Evolutionary conservation across 1,140 invertebrate genomes (phyloP).

Genomic region (Sycophaga agraensis): DNA sequence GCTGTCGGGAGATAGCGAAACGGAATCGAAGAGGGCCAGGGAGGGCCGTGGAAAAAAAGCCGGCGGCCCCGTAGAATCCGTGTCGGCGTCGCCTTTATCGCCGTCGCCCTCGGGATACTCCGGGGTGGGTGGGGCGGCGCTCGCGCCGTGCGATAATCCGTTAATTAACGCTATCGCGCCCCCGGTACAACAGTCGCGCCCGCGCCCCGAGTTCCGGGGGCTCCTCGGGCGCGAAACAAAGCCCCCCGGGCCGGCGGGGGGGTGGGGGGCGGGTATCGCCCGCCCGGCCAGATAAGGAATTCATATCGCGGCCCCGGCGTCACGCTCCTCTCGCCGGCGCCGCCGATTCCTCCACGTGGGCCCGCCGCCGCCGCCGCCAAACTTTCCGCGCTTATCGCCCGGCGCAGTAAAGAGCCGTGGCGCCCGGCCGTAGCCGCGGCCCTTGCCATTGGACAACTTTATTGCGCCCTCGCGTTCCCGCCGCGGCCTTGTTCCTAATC

Average conservation of each 20-base stretch:
- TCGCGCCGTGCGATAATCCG: slow-evolving; percentile 15
- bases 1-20: too few species aligned
- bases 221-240: not conserved
- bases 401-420: not conserved
- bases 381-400: slow-evolving; percentile 25
- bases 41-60: too few species aligned
- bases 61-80: too few species aligned
- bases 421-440: not conserved
- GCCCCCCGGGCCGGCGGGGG: not conserved
- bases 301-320: slow-evolving; percentile 26
- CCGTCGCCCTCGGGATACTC: not conserved
- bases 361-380: slow-evolving; percentile 3
- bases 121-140: too few species aligned
- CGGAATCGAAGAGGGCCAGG: too few species aligned
- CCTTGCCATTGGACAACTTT: slow-evolving; percentile 18
- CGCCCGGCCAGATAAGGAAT: slow-evolving; percentile 18
- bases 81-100: too few species aligned
- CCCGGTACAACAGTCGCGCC: too few species aligned
- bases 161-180: slow-evolving; percentile 25
- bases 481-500: not conserved
- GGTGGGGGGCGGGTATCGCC: not conserved
- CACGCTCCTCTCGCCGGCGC: slow-evolving; percentile 8
- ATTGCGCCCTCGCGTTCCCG: not conserved
- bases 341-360: too few species aligned
- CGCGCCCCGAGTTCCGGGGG: slow-evolving; percentile 2